Conservation (phyloP, 2,888 invertebrate genomes). For the Stenolophus ochropezus region DNA sequence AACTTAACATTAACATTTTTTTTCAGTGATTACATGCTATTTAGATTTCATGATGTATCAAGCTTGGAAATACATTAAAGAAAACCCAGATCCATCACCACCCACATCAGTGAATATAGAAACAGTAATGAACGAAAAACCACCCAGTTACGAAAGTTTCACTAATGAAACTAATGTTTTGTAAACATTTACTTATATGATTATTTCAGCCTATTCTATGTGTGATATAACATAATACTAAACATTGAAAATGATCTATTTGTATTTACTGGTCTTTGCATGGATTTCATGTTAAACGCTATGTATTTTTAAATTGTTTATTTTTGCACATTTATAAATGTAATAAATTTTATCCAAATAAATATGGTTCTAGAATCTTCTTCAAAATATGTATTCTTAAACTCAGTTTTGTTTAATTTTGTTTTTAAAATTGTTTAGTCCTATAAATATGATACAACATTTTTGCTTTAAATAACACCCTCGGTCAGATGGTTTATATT, state of each 20-base stretch:
- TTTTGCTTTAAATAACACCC: no score
- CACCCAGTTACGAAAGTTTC: conserved; percentile 30
- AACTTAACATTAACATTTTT: neutral
- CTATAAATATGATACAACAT: neutral
- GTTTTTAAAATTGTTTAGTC: neutral
- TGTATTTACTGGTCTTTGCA: neutral
- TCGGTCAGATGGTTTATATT: no score
- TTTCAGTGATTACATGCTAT: conserved; percentile 8
- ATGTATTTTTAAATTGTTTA: neutral
- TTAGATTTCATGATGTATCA: neutral
- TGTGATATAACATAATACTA: neutral
- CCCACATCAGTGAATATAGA: neutral
- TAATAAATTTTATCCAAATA: neutral
- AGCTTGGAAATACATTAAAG: neutral
- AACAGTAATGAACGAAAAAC: neutral
- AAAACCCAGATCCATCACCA: neutral
- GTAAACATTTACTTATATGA: neutral
- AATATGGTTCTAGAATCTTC: neutral
- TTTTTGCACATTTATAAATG: neutral
- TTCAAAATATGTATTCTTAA: neutral
- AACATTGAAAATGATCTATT: neutral
- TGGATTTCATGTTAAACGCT: neutral
- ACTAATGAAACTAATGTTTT: neutral
- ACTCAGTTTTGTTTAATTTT: neutral
- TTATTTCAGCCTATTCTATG: neutral